A percentile compares a stretch with the other conserved stretches of the same genome.
Evolutionary conservation across 2,113 vertebrate species (phyloP).

Genomic region (Dasyprocta punctata): DNA sequence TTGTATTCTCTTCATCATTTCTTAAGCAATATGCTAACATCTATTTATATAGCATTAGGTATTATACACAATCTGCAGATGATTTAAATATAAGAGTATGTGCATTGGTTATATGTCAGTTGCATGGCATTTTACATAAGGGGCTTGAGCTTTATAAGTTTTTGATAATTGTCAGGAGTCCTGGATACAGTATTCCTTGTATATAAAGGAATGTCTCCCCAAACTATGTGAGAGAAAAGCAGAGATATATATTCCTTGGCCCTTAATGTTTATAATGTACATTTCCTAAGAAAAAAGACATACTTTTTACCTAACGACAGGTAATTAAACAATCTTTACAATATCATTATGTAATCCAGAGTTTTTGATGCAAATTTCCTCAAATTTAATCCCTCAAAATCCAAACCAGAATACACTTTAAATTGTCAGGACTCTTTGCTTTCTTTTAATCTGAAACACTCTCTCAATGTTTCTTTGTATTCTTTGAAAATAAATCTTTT

Average conservation of each 20-base stretch:
- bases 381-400: neutral
- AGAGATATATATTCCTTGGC: neutral
- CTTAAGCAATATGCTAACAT: neutral
- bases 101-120: neutral
- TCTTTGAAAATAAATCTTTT: neutral
- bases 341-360: neutral
- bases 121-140: neutral
- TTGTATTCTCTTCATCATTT: neutral
- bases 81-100: neutral
- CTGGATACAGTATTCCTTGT: neutral
- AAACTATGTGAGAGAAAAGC: neutral
- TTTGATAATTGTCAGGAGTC: neutral
- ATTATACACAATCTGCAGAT: neutral
- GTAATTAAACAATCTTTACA: neutral
- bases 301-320: neutral
- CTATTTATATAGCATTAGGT: neutral
- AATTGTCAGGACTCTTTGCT: neutral
- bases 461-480: neutral
- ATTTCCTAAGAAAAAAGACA: neutral
- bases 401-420: neutral
- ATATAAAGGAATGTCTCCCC: neutral
- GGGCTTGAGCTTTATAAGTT: neutral
- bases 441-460: neutral
- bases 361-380: neutral
- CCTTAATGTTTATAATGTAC: neutral